Evolutionary conservation across 2,888 invertebrate genomes (phyloP).

Genomic region (Cheilosia variabilis): DNA sequence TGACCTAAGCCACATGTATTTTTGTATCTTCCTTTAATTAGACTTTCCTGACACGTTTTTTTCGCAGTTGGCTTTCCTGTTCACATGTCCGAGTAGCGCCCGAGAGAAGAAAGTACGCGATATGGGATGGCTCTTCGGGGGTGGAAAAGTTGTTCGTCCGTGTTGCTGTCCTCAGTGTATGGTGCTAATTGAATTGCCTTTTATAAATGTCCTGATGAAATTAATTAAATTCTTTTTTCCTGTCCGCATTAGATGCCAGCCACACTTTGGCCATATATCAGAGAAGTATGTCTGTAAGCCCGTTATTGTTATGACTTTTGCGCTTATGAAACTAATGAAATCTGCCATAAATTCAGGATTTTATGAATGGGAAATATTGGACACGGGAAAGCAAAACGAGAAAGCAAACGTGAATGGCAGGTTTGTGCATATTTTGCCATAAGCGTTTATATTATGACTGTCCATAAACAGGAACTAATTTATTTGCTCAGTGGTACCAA

Average conservation of each 20-base stretch:
- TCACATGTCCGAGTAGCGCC: conserved; percentile 36
- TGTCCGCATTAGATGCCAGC: conserved; percentile 15
- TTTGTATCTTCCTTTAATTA: conserved; percentile 75
- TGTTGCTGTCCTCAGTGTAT: conserved; percentile 50
- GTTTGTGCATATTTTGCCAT: too few species aligned
- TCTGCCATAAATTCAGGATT: conserved; percentile 40
- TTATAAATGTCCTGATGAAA: conserved; percentile 65
- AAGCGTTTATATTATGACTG: too few species aligned
- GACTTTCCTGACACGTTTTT: conserved; percentile 71
- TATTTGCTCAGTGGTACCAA: too few species aligned
- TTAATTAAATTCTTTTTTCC: conserved; percentile 60
- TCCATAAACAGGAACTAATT: too few species aligned
- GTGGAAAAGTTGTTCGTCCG: conserved; percentile 28
- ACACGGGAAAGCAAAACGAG: too few species aligned
- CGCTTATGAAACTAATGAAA: conserved; percentile 64
- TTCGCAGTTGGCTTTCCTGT: conserved; percentile 28
- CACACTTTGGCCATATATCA: conserved; percentile 59
- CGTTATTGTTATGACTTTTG: conserved; percentile 53
- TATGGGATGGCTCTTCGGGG: conserved; percentile 5
- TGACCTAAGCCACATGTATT: conserved; percentile 61
- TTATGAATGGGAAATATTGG: conserved; percentile 29
- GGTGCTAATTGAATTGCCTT: conserved; percentile 71
- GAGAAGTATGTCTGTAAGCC: conserved; percentile 50
- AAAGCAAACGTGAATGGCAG: too few species aligned
- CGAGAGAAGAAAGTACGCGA: neutral